A percentile compares a stretch with the other conserved stretches of the same genome.
Evolutionary conservation across 2,888 invertebrate species (phyloP).

Genomic region (Macaria liturata): DNA sequence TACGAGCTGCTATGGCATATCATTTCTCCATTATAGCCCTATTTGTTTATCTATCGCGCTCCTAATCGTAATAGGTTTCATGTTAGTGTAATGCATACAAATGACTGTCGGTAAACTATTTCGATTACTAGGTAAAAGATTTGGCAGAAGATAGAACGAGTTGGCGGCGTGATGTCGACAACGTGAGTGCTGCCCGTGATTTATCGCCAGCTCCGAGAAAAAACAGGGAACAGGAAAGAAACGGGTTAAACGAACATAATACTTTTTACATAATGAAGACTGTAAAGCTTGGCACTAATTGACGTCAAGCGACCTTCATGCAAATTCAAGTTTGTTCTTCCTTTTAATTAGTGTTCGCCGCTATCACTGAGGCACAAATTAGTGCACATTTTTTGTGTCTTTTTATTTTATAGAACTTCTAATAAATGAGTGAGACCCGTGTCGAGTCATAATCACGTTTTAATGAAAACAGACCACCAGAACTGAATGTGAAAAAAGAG

Average conservation of each 20-base stretch:
- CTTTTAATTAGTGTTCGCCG: constrained; percentile 5
- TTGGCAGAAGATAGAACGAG: constrained; percentile 4
- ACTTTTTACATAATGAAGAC: constrained; percentile 9
- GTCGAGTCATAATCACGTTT: too few species aligned
- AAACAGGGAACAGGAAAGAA: neutral
- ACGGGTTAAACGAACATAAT: constrained; percentile 3
- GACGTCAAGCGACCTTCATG: constrained; percentile 2
- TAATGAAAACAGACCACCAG: too few species aligned
- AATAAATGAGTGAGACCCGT: too few species aligned
- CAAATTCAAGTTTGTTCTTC: constrained; percentile 6
- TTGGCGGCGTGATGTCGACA: constrained; percentile 8
- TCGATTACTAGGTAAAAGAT: constrained; percentile 11
- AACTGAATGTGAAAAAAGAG: neutral
- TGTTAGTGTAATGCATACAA: constrained; percentile 25
- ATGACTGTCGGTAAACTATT: constrained; percentile 14
- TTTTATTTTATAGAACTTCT: too few species aligned
- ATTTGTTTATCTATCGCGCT: constrained; percentile 16
- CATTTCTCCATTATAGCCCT: constrained; percentile 10
- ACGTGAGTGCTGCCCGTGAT: constrained; percentile 10
- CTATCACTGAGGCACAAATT: neutral
- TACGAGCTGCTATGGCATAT: constrained; percentile 11
- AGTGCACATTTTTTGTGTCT: neutral
- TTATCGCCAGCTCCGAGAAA: neutral
- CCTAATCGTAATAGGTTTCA: constrained; percentile 18
- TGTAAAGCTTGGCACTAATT: constrained; percentile 5